phyloP scores from a whole-genome alignment of 1,140 invertebrate species.

The Patella vulgata region DNA sequence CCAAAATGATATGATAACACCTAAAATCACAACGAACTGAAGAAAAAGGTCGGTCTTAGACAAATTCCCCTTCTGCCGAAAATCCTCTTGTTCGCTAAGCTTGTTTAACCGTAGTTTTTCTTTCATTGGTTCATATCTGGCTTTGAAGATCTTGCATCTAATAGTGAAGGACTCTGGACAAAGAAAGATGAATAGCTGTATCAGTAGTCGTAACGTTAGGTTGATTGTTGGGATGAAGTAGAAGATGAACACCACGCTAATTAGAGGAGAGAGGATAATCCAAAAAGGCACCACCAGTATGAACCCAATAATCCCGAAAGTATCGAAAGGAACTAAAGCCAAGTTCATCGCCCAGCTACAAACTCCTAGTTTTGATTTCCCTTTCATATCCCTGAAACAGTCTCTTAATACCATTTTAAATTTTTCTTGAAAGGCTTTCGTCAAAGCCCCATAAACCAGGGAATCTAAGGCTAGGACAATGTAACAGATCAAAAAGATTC shows the following conservation, averaged over 20 bases:
- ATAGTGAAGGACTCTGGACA: conserved; percentile 22
- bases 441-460: conserved; percentile 32
- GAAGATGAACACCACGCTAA: too few relatives aligned
- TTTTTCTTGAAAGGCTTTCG: conserved; percentile 30
- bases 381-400: conserved; percentile 45
- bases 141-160: neutral
- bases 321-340: conserved; percentile 23
- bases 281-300: conserved; percentile 33
- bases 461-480: conserved; percentile 30
- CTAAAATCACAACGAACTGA: conserved; percentile 35
- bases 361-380: conserved; percentile 20
- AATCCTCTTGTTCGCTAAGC: conserved; percentile 10
- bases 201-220: conserved; percentile 30
- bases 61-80: conserved; percentile 7
- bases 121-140: neutral
- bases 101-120: conserved; percentile 7
- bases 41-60: conserved; percentile 19
- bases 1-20: conserved; percentile 47
- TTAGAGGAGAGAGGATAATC: conserved; percentile 28
- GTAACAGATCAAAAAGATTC: conserved; percentile 42
- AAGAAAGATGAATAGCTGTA: conserved; percentile 37
- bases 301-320: conserved; percentile 37
- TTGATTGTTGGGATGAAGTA: conserved; percentile 35
- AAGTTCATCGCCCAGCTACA: conserved; percentile 15
- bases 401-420: conserved; percentile 37